Percentiles rank a stretch among this genome's conserved stretches.
Evolutionary conservation across 2,797 vertebrate species (phyloP).

Genomic region (Lepus oiostolus): DNA sequence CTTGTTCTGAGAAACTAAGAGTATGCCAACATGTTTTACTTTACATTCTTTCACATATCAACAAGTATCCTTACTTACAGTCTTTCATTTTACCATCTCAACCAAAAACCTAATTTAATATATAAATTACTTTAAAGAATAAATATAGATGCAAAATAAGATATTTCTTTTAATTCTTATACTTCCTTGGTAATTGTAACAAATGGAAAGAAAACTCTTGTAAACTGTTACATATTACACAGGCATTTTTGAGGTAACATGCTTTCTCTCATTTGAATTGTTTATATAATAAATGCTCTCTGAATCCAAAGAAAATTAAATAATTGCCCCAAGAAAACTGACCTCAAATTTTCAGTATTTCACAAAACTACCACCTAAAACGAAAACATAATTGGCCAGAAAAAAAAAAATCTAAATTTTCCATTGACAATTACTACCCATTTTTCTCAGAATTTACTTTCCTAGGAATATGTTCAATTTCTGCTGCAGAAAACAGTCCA

Average conservation of each 20-base stretch:
- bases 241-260: constrained; percentile 78
- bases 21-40: constrained; percentile 85
- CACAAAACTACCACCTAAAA: constrained; percentile 60
- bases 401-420: constrained; percentile 45
- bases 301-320: constrained; percentile 74
- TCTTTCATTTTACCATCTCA: constrained; percentile 77
- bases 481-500: constrained; percentile 83
- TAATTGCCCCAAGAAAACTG: constrained; percentile 66
- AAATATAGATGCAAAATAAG: constrained; percentile 77
- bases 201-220: constrained; percentile 69
- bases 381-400: constrained; percentile 59
- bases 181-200: constrained; percentile 72
- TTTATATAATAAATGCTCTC: constrained; percentile 72
- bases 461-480: constrained; percentile 70
- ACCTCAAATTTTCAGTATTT: constrained; percentile 74
- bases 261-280: constrained; percentile 60
- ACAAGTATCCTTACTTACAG: constrained; percentile 81
- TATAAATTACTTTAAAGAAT: constrained; percentile 80
- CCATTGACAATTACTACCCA: constrained; percentile 55
- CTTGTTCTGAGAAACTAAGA: constrained; percentile 84
- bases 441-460: constrained; percentile 71
- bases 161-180: constrained; percentile 71
- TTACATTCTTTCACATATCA: constrained; percentile 82
- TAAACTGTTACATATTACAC: constrained; percentile 72
- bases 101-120: constrained; percentile 80